Evolutionary conservation across 2,888 invertebrate species (phyloP).

Genomic region (Metellina segmentata): DNA sequence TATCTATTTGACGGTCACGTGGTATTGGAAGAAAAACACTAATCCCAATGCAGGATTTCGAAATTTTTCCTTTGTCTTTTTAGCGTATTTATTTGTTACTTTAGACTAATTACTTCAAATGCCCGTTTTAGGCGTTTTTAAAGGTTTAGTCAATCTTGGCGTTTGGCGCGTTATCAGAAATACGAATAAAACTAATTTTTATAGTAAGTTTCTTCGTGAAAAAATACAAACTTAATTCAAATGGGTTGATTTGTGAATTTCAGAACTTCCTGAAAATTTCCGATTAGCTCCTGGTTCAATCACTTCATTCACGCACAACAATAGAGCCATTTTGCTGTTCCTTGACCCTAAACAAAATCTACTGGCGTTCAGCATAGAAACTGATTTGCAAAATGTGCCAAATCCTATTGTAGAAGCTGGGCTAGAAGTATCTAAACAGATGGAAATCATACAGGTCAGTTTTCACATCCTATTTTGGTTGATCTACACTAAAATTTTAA

Average conservation of each 20-base stretch:
- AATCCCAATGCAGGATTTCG: too few species aligned
- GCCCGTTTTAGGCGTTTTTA: too few species aligned
- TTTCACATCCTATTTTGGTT: not conserved
- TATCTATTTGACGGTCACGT: too few species aligned
- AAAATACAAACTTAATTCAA: too few species aligned
- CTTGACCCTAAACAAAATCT: not conserved
- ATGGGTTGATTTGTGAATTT: too few species aligned
- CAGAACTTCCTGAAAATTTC: conserved; percentile 37
- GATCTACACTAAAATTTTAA: not conserved
- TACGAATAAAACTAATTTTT: not conserved
- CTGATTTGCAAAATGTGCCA: conserved; percentile 30
- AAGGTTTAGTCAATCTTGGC: too few species aligned
- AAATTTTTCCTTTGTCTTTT: too few species aligned
- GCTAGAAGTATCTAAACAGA: conserved; percentile 37
- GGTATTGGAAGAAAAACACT: too few species aligned
- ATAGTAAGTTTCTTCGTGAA: too few species aligned
- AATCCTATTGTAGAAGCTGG: conserved; percentile 61
- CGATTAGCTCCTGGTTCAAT: conserved; percentile 25
- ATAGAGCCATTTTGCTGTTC: conserved; percentile 44
- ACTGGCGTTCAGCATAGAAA: conserved; percentile 48
- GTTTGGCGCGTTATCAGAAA: too few species aligned
- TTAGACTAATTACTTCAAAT: too few species aligned
- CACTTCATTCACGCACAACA: conserved; percentile 51
- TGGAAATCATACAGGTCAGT: conserved; percentile 67
- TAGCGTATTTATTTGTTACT: too few species aligned